A percentile compares a stretch with the other conserved stretches of the same genome.
phyloP scores from a whole-genome alignment of 2,113 vertebrate genomes.

The Neogobius melanostomus region DNA sequence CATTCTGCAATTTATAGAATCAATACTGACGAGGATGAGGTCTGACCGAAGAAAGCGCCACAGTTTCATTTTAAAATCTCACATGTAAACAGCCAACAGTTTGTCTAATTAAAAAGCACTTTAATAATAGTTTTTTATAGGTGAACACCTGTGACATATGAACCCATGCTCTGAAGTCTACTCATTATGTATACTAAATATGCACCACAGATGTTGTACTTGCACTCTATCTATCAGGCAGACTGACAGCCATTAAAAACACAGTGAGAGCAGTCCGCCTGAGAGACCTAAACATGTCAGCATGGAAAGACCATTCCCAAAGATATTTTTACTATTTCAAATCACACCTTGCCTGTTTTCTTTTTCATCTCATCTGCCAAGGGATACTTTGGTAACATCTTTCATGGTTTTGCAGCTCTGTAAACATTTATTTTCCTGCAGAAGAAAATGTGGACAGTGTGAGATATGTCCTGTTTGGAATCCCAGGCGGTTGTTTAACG shows the following conservation, averaged over 20 bases:
- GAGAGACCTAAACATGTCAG: conserved; percentile 66
- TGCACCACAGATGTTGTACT: conserved; percentile 71
- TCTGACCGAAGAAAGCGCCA: conserved; percentile 70
- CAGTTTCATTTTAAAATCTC: conserved; percentile 84
- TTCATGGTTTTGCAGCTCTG: conserved; percentile 20
- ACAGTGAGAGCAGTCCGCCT: conserved; percentile 57
- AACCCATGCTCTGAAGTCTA: conserved; percentile 52
- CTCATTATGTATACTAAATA: conserved; percentile 66
- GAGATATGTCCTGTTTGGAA: conserved; percentile 64
- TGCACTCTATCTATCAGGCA: conserved; percentile 74
- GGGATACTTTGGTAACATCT: conserved; percentile 11
- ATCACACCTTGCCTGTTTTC: conserved; percentile 42
- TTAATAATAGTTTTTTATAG: conserved; percentile 81
- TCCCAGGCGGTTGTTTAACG: conserved; percentile 72
- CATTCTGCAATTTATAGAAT: conserved; percentile 39
- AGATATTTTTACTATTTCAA: conserved; percentile 30
- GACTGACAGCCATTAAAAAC: conserved; percentile 74
- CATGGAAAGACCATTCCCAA: conserved; percentile 20
- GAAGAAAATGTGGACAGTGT: conserved; percentile 35
- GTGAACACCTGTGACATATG: conserved; percentile 81
- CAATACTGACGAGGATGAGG: conserved; percentile 40
- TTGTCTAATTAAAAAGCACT: conserved; percentile 95
- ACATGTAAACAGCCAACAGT: conserved; percentile 87
- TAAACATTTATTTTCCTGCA: conserved; percentile 54
- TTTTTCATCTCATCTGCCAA: background rate